Evolutionary conservation across 2,113 vertebrate genomes (phyloP).

Genomic region (Prunella fulvescens): DNA sequence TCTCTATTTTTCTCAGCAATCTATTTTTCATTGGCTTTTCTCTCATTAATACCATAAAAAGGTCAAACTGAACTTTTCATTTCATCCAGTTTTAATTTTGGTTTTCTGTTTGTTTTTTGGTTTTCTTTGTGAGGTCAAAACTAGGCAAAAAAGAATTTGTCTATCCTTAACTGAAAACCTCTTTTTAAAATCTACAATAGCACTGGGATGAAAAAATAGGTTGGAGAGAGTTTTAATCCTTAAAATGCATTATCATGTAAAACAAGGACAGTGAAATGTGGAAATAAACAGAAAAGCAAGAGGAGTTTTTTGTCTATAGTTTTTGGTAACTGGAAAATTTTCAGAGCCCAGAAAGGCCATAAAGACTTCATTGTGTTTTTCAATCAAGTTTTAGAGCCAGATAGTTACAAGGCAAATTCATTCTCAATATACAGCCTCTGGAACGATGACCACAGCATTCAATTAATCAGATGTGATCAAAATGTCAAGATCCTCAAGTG

Average conservation of each 20-base stretch:
- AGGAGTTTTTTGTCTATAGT: not conserved
- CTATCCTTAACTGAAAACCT: not conserved
- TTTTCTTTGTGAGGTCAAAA: not conserved
- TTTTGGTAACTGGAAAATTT: conserved; percentile 17
- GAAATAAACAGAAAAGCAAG: conserved; percentile 29
- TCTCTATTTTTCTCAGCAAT: not conserved
- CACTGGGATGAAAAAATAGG: not conserved
- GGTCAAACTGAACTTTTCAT: conserved; percentile 18
- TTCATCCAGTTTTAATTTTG: not conserved
- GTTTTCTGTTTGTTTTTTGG: not conserved
- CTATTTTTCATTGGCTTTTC: not conserved
- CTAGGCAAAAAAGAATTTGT: not conserved
- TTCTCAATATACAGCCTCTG: conserved; percentile 23
- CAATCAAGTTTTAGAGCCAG: conserved; percentile 27
- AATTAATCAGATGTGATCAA: not conserved
- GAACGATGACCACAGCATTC: not conserved
- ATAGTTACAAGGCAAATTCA: conserved; percentile 43
- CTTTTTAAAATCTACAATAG: not conserved
- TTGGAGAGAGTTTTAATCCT: not conserved
- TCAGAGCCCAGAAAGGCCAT: not conserved
- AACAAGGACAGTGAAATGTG: not conserved
- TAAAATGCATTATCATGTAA: not conserved
- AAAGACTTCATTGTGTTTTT: conserved; percentile 58
- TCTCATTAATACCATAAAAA: not conserved
- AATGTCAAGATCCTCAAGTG: conserved; percentile 49